A percentile compares a stretch with the other conserved stretches of the same genome.
phyloP scores from a whole-genome alignment of 2,797 vertebrate species.

The Sandelia bainsii region DNA sequence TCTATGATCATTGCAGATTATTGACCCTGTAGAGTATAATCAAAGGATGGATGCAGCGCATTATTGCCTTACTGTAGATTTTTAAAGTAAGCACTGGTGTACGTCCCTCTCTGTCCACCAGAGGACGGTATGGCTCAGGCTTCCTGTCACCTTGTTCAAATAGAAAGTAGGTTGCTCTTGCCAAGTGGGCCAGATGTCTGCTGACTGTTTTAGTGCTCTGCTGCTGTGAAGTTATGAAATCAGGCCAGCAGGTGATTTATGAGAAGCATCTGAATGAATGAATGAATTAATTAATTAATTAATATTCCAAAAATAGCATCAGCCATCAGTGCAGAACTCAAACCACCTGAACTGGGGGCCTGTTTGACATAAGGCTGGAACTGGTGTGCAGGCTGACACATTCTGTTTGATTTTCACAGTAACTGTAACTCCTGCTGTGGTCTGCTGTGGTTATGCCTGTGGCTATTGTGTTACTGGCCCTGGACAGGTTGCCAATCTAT shows the following conservation, averaged over 20 bases:
- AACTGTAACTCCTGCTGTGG: slow-evolving; percentile 1
- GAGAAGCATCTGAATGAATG: slow-evolving; percentile 17
- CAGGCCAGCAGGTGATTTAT: slow-evolving; percentile 41
- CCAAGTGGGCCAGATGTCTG: slow-evolving; percentile 48
- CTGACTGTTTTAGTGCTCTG: slow-evolving; percentile 4
- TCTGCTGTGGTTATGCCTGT: too few relatives aligned
- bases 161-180: slow-evolving; percentile 17
- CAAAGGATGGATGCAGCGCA: too few relatives aligned
- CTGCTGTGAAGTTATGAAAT: slow-evolving; percentile 32
- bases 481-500: too few relatives aligned
- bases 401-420: not conserved
- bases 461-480: too few relatives aligned
- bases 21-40: too few relatives aligned
- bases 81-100: not conserved
- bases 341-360: not conserved
- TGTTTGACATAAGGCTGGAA: not conserved
- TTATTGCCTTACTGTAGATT: not conserved
- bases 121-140: slow-evolving; percentile 25
- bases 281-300: too few relatives aligned
- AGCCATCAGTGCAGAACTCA: not conserved
- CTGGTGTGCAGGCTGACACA: not conserved
- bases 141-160: not conserved
- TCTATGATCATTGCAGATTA: too few relatives aligned
- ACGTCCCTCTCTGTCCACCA: slow-evolving; percentile 25
- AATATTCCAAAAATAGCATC: not conserved